phyloP scores from a whole-genome alignment of 2,113 vertebrate genomes.

The Colossoma macropomum region DNA sequence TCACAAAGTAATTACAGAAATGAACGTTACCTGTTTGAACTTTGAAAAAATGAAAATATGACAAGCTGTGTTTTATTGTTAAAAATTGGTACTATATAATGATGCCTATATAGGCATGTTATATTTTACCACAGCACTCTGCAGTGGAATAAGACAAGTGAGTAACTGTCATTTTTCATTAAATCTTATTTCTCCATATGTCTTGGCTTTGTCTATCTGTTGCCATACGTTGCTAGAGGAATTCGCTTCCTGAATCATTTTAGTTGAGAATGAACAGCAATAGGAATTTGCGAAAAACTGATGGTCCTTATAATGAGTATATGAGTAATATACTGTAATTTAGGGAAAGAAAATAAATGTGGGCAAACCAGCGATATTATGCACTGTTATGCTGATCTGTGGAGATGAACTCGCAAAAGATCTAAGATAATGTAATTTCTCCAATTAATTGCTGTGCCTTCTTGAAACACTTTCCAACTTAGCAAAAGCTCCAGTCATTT shows the following conservation, averaged over 20 bases:
- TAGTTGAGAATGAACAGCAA: constrained; percentile 72
- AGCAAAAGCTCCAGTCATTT: constrained; percentile 42
- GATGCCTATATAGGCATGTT: neutral
- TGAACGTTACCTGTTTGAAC: neutral
- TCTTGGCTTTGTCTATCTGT: constrained; percentile 28
- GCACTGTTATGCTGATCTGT: constrained; percentile 66
- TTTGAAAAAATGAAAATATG: neutral
- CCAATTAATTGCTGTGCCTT: constrained; percentile 54
- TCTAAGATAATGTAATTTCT: constrained; percentile 61
- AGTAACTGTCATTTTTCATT: constrained; percentile 5
- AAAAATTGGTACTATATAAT: too few species aligned
- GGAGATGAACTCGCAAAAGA: constrained; percentile 74
- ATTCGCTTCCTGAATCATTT: constrained; percentile 71
- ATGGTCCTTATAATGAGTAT: constrained; percentile 77
- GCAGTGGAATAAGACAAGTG: neutral
- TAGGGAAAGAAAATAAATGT: constrained; percentile 74
- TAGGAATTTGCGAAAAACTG: constrained; percentile 75
- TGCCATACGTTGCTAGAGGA: constrained; percentile 65
- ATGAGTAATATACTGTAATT: constrained; percentile 79
- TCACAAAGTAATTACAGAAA: neutral
- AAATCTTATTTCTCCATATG: constrained; percentile 60
- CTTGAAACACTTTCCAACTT: constrained; percentile 59
- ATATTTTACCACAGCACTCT: neutral
- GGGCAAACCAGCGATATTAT: constrained; percentile 74
- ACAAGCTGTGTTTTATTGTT: neutral